Percentiles rank a stretch among this genome's conserved stretches.
Conservation (phyloP, 2,888 invertebrate genomes). For the Melanophora roralis region DNA sequence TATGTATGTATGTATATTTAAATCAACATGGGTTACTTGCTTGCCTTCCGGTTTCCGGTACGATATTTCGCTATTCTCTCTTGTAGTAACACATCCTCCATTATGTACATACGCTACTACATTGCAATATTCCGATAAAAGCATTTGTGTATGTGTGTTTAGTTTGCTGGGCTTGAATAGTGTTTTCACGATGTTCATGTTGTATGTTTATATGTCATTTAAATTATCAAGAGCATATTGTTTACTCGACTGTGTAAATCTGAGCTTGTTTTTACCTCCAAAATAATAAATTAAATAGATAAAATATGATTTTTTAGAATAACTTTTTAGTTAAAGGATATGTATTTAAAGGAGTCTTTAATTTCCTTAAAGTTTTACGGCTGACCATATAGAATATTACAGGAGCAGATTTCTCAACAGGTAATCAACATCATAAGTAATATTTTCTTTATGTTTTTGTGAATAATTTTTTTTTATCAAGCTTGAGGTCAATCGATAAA, state of each 20-base stretch:
- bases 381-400: too few relatives aligned
- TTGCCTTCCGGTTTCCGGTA: conserved; percentile 56
- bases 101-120: neutral
- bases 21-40: conserved; percentile 48
- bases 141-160: neutral
- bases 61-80: conserved; percentile 27
- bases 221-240: conserved; percentile 44
- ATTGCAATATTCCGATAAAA: neutral
- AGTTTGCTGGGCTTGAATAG: neutral
- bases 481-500: too few relatives aligned
- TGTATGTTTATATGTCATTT: conserved; percentile 43
- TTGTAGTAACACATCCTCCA: neutral
- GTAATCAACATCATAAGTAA: too few relatives aligned
- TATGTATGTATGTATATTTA: conserved; percentile 31
- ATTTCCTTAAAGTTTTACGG: too few relatives aligned
- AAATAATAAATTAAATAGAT: too few relatives aligned
- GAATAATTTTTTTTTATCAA: too few relatives aligned
- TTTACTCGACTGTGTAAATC: conserved; percentile 20
- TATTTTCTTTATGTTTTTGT: too few relatives aligned
- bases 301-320: too few relatives aligned
- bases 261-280: neutral
- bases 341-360: too few relatives aligned
- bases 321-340: too few relatives aligned
- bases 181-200: conserved; percentile 1
- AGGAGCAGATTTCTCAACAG: too few relatives aligned